Conservation (phyloP, 2,797 vertebrate genomes). For the Sebastes cheni region DNA sequence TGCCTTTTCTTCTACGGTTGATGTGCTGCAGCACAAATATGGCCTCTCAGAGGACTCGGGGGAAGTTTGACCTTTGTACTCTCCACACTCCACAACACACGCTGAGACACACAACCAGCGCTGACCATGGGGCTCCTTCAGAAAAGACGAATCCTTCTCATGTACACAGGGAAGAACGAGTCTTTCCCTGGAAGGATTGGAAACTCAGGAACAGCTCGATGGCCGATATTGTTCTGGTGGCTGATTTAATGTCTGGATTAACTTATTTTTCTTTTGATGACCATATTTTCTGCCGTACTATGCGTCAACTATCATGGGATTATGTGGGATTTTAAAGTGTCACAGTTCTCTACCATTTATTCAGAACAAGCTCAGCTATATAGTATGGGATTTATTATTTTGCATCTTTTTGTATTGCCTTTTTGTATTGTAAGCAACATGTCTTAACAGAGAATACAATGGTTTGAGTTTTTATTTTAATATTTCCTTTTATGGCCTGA, state of each 20-base stretch:
- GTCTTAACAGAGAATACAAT: neutral
- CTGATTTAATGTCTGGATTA: conserved; percentile 5
- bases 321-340: neutral
- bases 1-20: conserved; percentile 85
- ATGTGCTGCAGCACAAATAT: conserved; percentile 87
- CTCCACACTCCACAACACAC: conserved; percentile 25
- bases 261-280: neutral
- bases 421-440: too few relatives aligned
- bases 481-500: neutral
- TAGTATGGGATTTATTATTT: neutral
- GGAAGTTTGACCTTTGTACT: conserved; percentile 49
- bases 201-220: conserved; percentile 6
- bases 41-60: conserved; percentile 77
- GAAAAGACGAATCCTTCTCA: neutral
- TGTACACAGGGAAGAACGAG: neutral
- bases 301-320: neutral
- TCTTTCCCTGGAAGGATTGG: neutral
- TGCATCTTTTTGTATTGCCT: neutral
- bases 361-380: neutral
- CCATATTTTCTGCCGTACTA: neutral
- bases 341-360: neutral
- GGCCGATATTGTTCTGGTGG: neutral
- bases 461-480: neutral
- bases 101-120: conserved; percentile 59
- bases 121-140: neutral